A percentile compares a stretch with the other conserved stretches of the same genome.
Conservation (phyloP, 2,888 invertebrate genomes). For the Parnassius orleans region DNA sequence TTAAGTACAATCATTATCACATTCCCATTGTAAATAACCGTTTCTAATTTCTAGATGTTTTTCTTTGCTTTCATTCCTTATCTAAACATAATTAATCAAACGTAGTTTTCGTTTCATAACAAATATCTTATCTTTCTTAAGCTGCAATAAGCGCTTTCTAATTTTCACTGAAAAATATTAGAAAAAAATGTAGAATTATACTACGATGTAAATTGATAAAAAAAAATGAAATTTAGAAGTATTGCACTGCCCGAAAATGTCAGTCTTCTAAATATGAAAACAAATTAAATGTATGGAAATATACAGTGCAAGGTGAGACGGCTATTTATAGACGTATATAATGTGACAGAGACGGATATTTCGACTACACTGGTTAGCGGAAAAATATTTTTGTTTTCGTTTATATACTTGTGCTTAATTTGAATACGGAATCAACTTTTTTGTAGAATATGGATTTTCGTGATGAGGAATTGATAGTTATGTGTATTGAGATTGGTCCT, state of each 20-base stretch:
- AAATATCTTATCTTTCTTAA: too few relatives aligned
- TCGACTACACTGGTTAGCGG: constrained; percentile 12
- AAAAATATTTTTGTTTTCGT: neutral
- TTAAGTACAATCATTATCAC: constrained; percentile 20
- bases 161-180: too few relatives aligned
- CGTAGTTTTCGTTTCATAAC: too few relatives aligned
- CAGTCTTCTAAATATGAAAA: constrained; percentile 57
- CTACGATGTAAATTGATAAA: neutral
- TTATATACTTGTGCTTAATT: constrained; percentile 1
- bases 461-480: constrained; percentile 22
- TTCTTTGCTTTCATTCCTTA: neutral
- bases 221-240: constrained; percentile 33
- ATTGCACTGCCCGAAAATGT: constrained; percentile 74
- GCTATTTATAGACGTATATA: constrained; percentile 14
- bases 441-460: constrained; percentile 24
- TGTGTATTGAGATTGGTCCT: constrained; percentile 28
- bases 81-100: neutral
- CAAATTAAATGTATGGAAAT: constrained; percentile 31
- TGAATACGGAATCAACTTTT: constrained; percentile 23
- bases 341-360: constrained; percentile 1
- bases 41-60: neutral
- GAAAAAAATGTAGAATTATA: too few relatives aligned
- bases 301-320: constrained; percentile 34
- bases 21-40: constrained; percentile 2
- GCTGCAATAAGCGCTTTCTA: too few relatives aligned